Evolutionary conservation across 2,113 vertebrate genomes (phyloP).

Genomic region (Gallinago media): DNA sequence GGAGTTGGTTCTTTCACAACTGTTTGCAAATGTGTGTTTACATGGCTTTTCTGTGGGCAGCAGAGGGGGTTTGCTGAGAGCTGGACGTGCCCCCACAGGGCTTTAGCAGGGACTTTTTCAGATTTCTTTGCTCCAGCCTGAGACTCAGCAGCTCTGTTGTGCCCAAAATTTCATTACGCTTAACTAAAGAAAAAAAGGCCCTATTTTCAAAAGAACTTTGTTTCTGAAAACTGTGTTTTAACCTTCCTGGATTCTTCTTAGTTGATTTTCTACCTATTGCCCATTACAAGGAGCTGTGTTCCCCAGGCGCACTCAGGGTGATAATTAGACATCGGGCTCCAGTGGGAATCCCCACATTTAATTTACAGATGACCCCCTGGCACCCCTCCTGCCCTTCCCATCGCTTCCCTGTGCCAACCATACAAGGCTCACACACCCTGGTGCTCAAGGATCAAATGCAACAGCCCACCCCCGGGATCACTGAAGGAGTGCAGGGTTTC

Average conservation of each 20-base stretch:
- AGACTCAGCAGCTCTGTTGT: background rate
- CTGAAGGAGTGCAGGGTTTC: background rate
- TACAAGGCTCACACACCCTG: accelerated
- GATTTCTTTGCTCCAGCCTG: background rate
- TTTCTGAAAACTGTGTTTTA: background rate
- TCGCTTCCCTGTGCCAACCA: background rate
- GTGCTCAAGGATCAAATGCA: background rate
- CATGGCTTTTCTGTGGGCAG: accelerated
- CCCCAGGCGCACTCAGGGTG: background rate
- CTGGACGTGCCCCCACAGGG: background rate
- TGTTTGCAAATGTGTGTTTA: background rate
- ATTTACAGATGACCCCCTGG: background rate
- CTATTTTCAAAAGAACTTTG: background rate
- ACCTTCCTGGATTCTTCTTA: background rate
- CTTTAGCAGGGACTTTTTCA: background rate
- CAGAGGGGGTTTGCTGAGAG: background rate
- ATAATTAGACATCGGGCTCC: background rate
- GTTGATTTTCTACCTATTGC: background rate
- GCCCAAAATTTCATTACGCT: background rate
- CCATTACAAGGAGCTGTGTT: background rate
- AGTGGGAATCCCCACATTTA: background rate
- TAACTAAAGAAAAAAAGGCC: background rate
- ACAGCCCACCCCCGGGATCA: accelerated
- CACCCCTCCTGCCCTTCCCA: background rate
- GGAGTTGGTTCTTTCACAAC: background rate